A percentile compares a stretch with the other conserved stretches of the same genome.
phyloP scores from a whole-genome alignment of 2,797 vertebrate genomes.

The Pagetopsis macropterus region DNA sequence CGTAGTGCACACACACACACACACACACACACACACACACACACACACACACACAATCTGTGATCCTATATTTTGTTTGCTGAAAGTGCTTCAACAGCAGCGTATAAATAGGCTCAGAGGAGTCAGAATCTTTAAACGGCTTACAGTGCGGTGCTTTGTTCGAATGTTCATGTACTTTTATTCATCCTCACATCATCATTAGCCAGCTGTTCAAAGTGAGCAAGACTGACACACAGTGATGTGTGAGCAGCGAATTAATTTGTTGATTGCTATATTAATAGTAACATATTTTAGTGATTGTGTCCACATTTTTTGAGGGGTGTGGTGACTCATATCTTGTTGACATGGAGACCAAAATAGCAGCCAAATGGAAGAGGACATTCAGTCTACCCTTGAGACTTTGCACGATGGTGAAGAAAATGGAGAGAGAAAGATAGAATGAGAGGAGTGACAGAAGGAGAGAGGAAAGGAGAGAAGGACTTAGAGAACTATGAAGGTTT shows the following conservation, averaged over 20 bases:
- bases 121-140: slow-evolving; percentile 59
- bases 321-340: slow-evolving; percentile 80
- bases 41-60: slow-evolving; percentile 10
- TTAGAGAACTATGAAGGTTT: slow-evolving; percentile 76
- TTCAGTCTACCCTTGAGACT: slow-evolving; percentile 80
- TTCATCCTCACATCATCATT: slow-evolving; percentile 52
- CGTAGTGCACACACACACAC: slow-evolving; percentile 5
- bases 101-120: slow-evolving; percentile 63
- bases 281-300: slow-evolving; percentile 71
- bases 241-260: slow-evolving; percentile 37
- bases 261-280: slow-evolving; percentile 68
- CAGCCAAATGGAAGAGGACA: slow-evolving; percentile 80
- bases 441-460: slow-evolving; percentile 72
- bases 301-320: slow-evolving; percentile 65
- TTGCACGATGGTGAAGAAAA: slow-evolving; percentile 72
- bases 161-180: slow-evolving; percentile 39
- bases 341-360: slow-evolving; percentile 81
- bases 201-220: slow-evolving; percentile 49
- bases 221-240: slow-evolving; percentile 49
- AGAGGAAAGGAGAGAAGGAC: slow-evolving; percentile 60
- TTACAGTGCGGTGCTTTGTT: slow-evolving; percentile 50
- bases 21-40: slow-evolving; percentile 1
- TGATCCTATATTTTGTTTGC: slow-evolving; percentile 51
- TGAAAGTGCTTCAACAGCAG: slow-evolving; percentile 60
- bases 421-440: slow-evolving; percentile 67